These are phyloP conservation scores for Patella depressa DNA, from an alignment of 2,888 invertebrate genomes.

Conservation along the genomic window DNA sequence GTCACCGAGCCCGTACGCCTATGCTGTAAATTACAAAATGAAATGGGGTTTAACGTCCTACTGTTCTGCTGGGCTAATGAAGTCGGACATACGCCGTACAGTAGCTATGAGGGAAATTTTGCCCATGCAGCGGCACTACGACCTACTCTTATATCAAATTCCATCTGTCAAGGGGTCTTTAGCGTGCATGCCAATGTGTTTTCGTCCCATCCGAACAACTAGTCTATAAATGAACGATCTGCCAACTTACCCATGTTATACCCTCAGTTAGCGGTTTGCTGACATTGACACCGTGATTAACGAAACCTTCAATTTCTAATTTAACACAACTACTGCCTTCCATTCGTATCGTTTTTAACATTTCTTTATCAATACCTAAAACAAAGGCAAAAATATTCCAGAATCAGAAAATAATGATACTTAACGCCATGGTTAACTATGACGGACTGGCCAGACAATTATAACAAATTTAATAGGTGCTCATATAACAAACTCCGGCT, in stretches of 20 bases:
- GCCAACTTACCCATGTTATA: slow-evolving; percentile 46
- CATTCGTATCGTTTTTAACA: background rate
- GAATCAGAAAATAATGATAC: no score
- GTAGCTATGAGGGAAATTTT: background rate
- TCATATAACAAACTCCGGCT: no score
- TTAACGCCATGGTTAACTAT: no score
- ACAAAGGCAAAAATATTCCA: background rate
- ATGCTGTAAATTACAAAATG: background rate
- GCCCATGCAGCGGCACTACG: background rate
- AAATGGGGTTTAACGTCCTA: background rate
- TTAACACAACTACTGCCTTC: background rate
- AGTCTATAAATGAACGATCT: no score
- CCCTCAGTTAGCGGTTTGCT: slow-evolving; percentile 36
- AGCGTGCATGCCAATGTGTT: no score
- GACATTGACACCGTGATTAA: slow-evolving; percentile 37
- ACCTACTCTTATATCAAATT: no score
- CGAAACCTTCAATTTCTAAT: slow-evolving; percentile 33
- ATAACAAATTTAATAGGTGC: no score
- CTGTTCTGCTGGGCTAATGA: background rate
- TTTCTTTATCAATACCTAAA: slow-evolving; percentile 8
- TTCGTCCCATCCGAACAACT: no score
- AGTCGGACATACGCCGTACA: background rate
- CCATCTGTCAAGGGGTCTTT: no score
- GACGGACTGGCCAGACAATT: no score
- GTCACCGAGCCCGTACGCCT: no score